A percentile compares a stretch with the other conserved stretches of the same genome.
Evolutionary conservation across 2,888 invertebrate genomes (phyloP).

Genomic region (Ischnura elegans): DNA sequence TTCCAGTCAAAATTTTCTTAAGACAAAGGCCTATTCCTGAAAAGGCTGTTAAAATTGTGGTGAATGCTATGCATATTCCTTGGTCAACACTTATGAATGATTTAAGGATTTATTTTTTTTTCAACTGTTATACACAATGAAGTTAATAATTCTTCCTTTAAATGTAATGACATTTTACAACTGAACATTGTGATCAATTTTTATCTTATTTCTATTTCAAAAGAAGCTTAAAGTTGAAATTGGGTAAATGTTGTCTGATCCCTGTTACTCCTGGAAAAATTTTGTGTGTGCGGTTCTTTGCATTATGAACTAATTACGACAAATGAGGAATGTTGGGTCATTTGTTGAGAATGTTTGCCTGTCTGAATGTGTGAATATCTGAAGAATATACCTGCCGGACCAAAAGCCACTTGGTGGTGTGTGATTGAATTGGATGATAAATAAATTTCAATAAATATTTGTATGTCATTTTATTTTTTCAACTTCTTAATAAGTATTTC

Average conservation of each 20-base stretch:
- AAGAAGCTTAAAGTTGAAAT: neutral
- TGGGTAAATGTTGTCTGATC: neutral
- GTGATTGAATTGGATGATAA: constrained; percentile 31
- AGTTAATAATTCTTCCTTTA: neutral
- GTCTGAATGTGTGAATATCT: neutral
- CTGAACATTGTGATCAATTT: neutral
- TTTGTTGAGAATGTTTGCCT: neutral
- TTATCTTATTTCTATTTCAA: neutral
- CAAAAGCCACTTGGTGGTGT: constrained; percentile 15
- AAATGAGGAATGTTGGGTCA: constrained; percentile 21
- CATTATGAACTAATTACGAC: constrained; percentile 1
- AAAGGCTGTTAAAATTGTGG: neutral
- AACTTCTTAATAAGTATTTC: constrained; percentile 3
- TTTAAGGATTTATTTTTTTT: neutral
- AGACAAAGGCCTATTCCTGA: no score
- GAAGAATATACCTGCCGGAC: neutral
- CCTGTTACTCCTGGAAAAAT: neutral
- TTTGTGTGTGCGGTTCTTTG: neutral
- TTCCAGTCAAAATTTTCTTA: no score
- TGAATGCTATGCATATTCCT: neutral
- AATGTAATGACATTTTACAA: neutral
- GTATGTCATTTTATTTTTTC: constrained; percentile 12
- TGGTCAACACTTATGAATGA: neutral
- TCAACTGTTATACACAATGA: neutral
- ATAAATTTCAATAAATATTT: constrained; percentile 21